Evolutionary conservation across 2,113 vertebrate species (phyloP), one percentile per base, ranked within the genome.

Genomic region (Pluvialis apricaria): DNA sequence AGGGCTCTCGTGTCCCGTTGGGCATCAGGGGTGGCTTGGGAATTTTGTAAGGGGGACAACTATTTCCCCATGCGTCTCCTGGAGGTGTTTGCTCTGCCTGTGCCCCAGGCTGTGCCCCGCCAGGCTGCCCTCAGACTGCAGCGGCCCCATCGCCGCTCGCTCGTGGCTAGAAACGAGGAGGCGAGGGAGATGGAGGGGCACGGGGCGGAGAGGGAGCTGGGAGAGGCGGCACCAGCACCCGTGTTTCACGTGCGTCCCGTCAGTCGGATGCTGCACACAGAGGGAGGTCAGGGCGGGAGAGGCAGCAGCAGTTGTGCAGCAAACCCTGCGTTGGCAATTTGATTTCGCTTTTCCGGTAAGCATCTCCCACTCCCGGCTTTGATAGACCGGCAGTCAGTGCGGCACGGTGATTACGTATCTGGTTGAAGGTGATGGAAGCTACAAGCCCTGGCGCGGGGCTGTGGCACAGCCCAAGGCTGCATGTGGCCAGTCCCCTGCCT

Each of bases 1-100:
- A 29, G 10, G 72, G 26, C 51, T 51, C 62, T 64, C 8, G 3
- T 22, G 7, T 82, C 76, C 71, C 2, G 0, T 12, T 0, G 0
- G 52, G 19, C 22, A 12, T 44, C 12, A 10, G 51, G 44, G 75
- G 10, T n/a, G 34, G 11, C 79, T 60, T 57, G 54, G 62, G 47
- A 90, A 32, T 88, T 83, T 40, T 80, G 36, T 32, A 82, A 19
- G 22, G 16, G 24, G 9, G 7, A 51, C 62, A 45, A 1, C 13
- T 2, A 2, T 60, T 72, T 68, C 60, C 54, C 11, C 0, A 0
- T 54, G 20, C 2, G 0, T 44, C 40, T 81, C n/a, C 38, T 15
- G 1, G 1, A 42, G 49, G 24, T 0, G 0, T 69, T 44, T 6
- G 5, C 29, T 72, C 78, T 44, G 31, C 51, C 77, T 20, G 21